These are phyloP conservation scores for Notechis scutatus DNA, from an alignment of 2,113 vertebrate genomes.

Conservation along the genomic window DNA sequence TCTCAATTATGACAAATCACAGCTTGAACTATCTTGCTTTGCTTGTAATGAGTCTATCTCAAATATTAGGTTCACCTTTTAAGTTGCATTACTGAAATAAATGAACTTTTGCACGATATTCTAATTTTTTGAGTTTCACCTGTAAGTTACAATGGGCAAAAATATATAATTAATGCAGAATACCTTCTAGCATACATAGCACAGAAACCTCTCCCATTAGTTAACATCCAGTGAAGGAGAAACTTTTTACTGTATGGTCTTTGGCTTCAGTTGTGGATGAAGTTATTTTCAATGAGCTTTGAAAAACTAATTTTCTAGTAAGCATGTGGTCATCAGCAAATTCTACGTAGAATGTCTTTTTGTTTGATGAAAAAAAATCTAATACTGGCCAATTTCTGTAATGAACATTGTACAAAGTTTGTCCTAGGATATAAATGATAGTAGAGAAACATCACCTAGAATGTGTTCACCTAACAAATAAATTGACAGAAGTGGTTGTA, in stretches of 20 bases:
- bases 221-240: background rate
- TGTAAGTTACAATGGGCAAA: background rate
- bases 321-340: background rate
- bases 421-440: background rate
- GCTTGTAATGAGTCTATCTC: too few species aligned
- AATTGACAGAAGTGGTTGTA: background rate
- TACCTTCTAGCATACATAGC: background rate
- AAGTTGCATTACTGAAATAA: too few species aligned
- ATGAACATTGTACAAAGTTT: background rate
- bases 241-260: background rate
- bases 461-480: background rate
- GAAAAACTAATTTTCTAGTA: background rate
- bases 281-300: background rate
- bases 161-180: background rate
- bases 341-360: background rate
- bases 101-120: too few species aligned
- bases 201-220: background rate
- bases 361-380: background rate
- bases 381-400: background rate
- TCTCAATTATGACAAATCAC: too few species aligned
- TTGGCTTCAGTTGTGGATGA: background rate
- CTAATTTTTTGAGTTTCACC: too few species aligned
- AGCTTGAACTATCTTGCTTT: too few species aligned
- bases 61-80: too few species aligned
- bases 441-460: background rate